phyloP scores from a whole-genome alignment of 1,140 invertebrate genomes.

The Bombus balteatus region DNA sequence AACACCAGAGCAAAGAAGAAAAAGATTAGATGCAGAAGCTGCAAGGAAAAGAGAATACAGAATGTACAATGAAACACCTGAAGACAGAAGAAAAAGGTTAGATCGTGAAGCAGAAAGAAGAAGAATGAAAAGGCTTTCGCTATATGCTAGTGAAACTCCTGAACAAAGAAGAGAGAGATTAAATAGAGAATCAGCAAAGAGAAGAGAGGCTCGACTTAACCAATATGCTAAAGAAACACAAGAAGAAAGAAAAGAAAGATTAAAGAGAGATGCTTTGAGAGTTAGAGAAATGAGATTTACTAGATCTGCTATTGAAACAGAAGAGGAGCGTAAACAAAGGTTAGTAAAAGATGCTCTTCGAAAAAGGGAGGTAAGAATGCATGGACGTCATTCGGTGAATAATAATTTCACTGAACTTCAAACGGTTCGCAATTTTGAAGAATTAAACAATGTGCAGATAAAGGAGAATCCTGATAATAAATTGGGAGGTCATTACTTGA shows the following conservation, averaged over 20 bases:
- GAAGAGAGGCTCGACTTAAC: conserved; percentile 71
- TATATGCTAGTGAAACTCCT: conserved; percentile 73
- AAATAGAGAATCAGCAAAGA: conserved; percentile 72
- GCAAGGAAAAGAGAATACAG: conserved; percentile 75
- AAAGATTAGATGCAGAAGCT: conserved; percentile 73
- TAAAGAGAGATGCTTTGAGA: conserved; percentile 72
- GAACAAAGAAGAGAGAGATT: conserved; percentile 72
- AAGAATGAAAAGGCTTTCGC: conserved; percentile 70
- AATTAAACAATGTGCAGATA: conserved; percentile 69
- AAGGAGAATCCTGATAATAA: conserved; percentile 69
- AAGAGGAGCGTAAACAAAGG: conserved; percentile 73
- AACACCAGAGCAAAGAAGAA: conserved; percentile 72
- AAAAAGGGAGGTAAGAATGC: conserved; percentile 73
- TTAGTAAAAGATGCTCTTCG: conserved; percentile 74
- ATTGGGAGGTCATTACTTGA: conserved; percentile 70
- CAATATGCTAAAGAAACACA: conserved; percentile 75
- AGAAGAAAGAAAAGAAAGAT: conserved; percentile 72
- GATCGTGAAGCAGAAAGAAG: conserved; percentile 74
- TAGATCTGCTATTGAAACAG: conserved; percentile 73
- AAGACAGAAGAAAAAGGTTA: conserved; percentile 74
- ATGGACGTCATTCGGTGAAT: conserved; percentile 59
- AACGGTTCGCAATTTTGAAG: conserved; percentile 70
- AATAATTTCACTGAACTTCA: conserved; percentile 71
- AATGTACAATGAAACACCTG: conserved; percentile 73
- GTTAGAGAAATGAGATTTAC: conserved; percentile 76